Conservation (phyloP, 2,888 invertebrate genomes). For the Cantharis rufa region DNA sequence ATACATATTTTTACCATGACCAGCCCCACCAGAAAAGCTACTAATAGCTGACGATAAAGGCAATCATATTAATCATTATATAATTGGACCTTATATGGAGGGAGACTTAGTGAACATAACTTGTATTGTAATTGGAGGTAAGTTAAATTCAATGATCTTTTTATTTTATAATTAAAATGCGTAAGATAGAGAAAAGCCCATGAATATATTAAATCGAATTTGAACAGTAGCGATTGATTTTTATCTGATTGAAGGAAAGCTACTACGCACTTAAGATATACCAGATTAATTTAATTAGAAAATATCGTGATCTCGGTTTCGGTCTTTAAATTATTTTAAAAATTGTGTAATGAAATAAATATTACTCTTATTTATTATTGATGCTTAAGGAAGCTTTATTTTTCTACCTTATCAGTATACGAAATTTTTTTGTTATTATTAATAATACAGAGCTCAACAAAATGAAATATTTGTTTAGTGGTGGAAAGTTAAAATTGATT, state of each 20-base stretch:
- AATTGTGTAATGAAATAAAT: neutral
- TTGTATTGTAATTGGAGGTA: conserved; percentile 16
- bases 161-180: neutral
- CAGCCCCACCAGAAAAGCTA: conserved; percentile 20
- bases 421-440: too few relatives aligned
- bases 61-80: conserved; percentile 10
- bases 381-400: neutral
- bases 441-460: too few relatives aligned
- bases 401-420: neutral
- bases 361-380: neutral
- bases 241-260: neutral
- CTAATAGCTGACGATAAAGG: conserved; percentile 17
- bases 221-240: neutral
- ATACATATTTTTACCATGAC: neutral
- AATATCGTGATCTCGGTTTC: neutral
- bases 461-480: too few relatives aligned
- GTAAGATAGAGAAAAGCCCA: neutral
- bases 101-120: conserved; percentile 13
- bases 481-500: too few relatives aligned
- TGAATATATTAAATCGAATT: neutral
- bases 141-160: neutral
- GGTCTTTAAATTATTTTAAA: neutral
- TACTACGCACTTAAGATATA: neutral
- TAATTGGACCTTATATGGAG: conserved; percentile 21
- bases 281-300: neutral